Evolutionary conservation across 2,888 invertebrate genomes (phyloP), one percentile per base, ranked within the genome.

Genomic region (Fragum sueziense): DNA sequence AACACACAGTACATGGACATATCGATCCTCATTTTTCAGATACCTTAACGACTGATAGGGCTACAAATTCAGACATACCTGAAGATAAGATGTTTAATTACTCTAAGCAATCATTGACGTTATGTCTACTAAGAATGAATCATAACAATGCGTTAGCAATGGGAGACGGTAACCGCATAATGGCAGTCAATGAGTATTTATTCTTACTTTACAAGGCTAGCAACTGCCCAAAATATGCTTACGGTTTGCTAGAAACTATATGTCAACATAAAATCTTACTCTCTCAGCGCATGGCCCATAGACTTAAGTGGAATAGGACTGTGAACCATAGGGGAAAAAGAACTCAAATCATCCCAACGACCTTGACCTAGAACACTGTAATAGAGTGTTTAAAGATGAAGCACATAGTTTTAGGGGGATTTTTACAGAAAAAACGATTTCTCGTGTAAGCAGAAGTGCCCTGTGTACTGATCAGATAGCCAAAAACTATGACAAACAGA

Each of bases 281-380:
- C n/a, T n/a, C n/a, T n/a, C n/a, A n/a, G n/a, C n/a, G n/a, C n/a
- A n/a, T n/a, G n/a, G n/a, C n/a, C n/a, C n/a, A n/a, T n/a, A n/a
- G n/a, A n/a, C n/a, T n/a, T n/a, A n/a, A n/a, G n/a, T n/a, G n/a
- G n/a, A n/a, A n/a, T n/a, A n/a, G n/a, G n/a, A n/a, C n/a, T n/a
- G n/a, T n/a, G n/a, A n/a, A n/a, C n/a, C n/a, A n/a, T n/a, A n/a
- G n/a, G n/a, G n/a, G n/a, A n/a, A n/a, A n/a, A n/a, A n/a, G n/a
- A n/a, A n/a, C n/a, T n/a, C 79, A 14, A 84, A 80, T 72, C 76
- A 74, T 27, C 84, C 80, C 25, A 80, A 84, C 74, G 84, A n/a
- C n/a, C n/a, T n/a, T n/a, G n/a, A n/a, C n/a, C n/a, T n/a, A n/a
- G n/a, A n/a, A n/a, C n/a, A n/a, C n/a, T n/a, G n/a, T n/a, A n/a